Evolutionary conservation across 2,797 vertebrate species (phyloP).

Genomic region (Platyrinchus mystaceus): DNA sequence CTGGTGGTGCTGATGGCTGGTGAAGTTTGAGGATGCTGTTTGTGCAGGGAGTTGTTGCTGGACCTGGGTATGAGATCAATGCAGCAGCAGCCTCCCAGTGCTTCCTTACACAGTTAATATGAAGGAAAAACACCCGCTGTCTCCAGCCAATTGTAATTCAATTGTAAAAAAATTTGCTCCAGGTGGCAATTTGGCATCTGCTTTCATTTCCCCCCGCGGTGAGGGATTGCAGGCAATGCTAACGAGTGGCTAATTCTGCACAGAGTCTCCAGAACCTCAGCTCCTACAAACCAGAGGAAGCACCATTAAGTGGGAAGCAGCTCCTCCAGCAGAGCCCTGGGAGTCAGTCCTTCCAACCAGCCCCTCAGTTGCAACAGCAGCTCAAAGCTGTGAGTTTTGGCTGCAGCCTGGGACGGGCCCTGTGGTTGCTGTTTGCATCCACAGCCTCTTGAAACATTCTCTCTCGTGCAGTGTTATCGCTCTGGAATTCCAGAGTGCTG

Average conservation of each 20-base stretch:
- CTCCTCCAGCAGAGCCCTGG: neutral
- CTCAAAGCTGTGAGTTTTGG: neutral
- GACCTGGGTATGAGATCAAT: neutral
- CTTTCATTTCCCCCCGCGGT: neutral
- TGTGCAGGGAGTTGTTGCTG: neutral
- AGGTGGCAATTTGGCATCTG: constrained; percentile 35
- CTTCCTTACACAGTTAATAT: neutral
- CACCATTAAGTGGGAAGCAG: neutral
- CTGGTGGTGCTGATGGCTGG: neutral
- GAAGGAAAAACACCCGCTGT: neutral
- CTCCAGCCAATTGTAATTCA: neutral
- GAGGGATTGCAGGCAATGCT: neutral
- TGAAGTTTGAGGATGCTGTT: neutral
- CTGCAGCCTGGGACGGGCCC: neutral
- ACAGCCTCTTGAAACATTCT: neutral
- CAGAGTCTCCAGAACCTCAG: neutral
- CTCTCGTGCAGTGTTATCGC: neutral
- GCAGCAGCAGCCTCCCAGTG: neutral
- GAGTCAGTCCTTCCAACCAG: neutral
- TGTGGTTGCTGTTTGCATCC: neutral
- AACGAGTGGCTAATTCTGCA: neutral
- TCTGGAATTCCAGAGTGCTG: constrained; percentile 24
- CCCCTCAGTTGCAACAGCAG: neutral
- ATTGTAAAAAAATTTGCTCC: constrained; percentile 6
- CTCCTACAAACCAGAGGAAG: neutral